A percentile compares a stretch with the other conserved stretches of the same genome.
Evolutionary conservation across 2,888 invertebrate species (phyloP).

Genomic region (Phengaris alcon): DNA sequence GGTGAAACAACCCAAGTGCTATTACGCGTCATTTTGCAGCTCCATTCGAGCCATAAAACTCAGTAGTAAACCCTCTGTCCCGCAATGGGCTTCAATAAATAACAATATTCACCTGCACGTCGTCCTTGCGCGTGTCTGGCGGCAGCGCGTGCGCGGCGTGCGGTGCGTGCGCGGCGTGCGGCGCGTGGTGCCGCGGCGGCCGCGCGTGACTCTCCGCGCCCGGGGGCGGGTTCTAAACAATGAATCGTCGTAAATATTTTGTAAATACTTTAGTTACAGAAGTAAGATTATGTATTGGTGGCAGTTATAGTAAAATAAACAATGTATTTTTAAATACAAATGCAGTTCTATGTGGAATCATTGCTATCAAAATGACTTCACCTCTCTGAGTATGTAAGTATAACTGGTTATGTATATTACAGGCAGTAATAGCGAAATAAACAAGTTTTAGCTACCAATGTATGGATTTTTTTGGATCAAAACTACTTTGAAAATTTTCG

Average conservation of each 20-base stretch:
- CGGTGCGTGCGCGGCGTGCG: conserved; percentile 43
- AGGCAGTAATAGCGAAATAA: background rate
- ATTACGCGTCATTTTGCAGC: no score
- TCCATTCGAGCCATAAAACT: no score
- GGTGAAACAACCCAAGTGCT: no score
- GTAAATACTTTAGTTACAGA: no score
- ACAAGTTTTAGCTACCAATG: no score
- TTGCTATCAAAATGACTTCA: no score
- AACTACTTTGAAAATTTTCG: no score
- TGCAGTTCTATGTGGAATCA: no score
- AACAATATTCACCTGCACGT: background rate
- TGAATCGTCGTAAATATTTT: background rate
- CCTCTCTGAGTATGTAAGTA: background rate
- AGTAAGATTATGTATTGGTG: no score
- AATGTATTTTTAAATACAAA: no score
- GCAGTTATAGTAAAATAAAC: no score
- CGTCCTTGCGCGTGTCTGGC: conserved; percentile 1
- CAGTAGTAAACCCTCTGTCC: background rate
- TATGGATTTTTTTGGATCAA: no score
- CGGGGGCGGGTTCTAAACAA: conserved; percentile 51
- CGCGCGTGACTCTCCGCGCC: conserved; percentile 51
- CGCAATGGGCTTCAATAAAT: background rate
- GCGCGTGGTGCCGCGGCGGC: conserved; percentile 55
- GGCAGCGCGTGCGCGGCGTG: background rate
- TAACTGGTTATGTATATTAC: background rate